Evolutionary conservation across 2,888 invertebrate genomes (phyloP).

Genomic region (Epinotia nisella): DNA sequence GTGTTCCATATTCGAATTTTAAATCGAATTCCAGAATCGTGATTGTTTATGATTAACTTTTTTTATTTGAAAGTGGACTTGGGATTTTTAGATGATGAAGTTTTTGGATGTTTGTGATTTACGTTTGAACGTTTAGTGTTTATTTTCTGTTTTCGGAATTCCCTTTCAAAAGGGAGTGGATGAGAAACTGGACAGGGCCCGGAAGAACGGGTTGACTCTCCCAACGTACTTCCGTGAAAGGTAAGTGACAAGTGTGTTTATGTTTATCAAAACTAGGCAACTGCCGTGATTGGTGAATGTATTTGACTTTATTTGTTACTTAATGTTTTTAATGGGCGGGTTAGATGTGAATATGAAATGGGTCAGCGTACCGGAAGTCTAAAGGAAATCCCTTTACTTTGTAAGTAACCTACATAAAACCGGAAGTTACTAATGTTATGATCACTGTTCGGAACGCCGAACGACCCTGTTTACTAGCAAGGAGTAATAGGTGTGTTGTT

Average conservation of each 20-base stretch:
- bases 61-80: constrained; percentile 46
- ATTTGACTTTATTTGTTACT: neutral
- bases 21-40: constrained; percentile 47
- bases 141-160: constrained; percentile 45
- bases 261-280: constrained; percentile 24
- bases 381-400: constrained; percentile 32
- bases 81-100: constrained; percentile 43
- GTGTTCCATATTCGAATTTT: constrained; percentile 49
- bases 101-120: constrained; percentile 44
- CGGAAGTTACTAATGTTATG: constrained; percentile 32
- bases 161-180: constrained; percentile 57
- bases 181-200: constrained; percentile 71
- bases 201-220: constrained; percentile 69
- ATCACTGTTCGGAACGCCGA: constrained; percentile 39
- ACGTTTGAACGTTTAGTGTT: constrained; percentile 41
- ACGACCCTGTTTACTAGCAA: constrained; percentile 33
- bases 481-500: neutral
- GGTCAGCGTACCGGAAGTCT: constrained; percentile 34
- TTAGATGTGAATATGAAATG: neutral
- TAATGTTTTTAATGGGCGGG: neutral
- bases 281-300: constrained; percentile 47
- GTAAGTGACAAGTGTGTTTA: constrained; percentile 60
- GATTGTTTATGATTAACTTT: constrained; percentile 50
- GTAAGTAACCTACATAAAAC: constrained; percentile 36
- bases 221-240: constrained; percentile 69